Evolutionary conservation across 92 coral and sea anemone species (phyloP).

Genomic region (Bergia puertoricense): DNA sequence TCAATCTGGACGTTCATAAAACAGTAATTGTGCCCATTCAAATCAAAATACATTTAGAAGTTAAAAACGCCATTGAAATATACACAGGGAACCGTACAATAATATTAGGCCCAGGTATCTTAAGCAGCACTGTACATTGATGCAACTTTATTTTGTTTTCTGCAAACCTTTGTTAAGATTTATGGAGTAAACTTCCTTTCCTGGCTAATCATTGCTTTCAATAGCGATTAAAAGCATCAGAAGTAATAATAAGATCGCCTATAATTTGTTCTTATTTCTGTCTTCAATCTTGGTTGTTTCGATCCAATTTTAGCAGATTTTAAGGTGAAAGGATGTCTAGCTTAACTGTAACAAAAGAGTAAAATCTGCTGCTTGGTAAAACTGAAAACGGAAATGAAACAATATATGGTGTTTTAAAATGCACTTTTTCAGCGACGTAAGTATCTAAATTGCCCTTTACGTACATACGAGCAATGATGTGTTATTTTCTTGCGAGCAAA

Average conservation of each 20-base stretch:
- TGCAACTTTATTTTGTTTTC: background rate
- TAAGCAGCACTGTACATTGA: background rate
- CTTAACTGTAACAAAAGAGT: too few relatives aligned
- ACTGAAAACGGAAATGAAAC: too few relatives aligned
- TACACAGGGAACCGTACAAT: background rate
- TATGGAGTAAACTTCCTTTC: background rate
- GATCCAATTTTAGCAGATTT: background rate
- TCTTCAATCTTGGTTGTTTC: background rate
- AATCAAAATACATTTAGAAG: background rate
- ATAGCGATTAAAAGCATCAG: background rate
- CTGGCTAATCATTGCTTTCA: background rate
- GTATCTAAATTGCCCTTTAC: too few relatives aligned
- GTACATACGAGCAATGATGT: too few relatives aligned
- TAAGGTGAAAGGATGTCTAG: background rate
- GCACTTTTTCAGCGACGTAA: too few relatives aligned
- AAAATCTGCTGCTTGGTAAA: too few relatives aligned
- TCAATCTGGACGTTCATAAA: too few relatives aligned
- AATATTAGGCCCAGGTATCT: background rate
- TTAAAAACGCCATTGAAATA: background rate
- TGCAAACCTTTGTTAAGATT: too few relatives aligned
- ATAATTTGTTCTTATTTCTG: background rate
- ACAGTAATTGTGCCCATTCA: background rate
- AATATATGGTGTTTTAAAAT: too few relatives aligned
- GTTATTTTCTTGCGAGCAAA: background rate
- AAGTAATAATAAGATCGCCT: background rate